These are phyloP conservation scores for Folsomia manolachei DNA, from an alignment of 2,888 invertebrate genomes.

Conservation along the genomic window DNA sequence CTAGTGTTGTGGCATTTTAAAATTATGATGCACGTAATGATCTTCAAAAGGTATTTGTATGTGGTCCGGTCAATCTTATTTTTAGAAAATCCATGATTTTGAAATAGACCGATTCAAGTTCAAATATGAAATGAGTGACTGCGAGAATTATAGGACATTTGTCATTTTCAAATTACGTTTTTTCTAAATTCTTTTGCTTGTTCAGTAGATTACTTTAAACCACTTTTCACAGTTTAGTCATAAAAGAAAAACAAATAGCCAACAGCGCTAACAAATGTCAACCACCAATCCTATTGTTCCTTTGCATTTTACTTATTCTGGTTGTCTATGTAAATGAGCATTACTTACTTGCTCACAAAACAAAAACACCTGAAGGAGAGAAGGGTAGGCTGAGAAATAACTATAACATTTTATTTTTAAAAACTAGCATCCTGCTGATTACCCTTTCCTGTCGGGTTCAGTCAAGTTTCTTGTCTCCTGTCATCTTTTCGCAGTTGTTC, in stretches of 20 bases:
- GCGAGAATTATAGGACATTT: too few species aligned
- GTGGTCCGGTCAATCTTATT: not conserved
- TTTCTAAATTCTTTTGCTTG: too few species aligned
- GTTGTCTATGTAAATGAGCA: not conserved
- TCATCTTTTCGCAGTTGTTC: conserved; percentile 8
- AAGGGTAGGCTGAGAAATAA: too few species aligned
- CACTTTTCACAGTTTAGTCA: not conserved
- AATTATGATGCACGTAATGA: not conserved
- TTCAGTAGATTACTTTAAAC: too few species aligned
- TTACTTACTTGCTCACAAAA: not conserved
- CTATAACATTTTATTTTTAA: not conserved
- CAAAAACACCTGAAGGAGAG: not conserved
- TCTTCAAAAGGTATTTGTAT: too few species aligned
- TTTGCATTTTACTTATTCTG: too few species aligned
- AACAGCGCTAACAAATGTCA: not conserved
- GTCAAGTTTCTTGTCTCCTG: conserved; percentile 5
- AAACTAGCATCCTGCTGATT: conserved; percentile 19
- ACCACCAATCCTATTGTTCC: too few species aligned
- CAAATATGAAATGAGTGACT: too few species aligned
- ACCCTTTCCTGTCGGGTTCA: conserved; percentile 9
- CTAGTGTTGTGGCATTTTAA: not conserved
- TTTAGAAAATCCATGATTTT: too few species aligned
- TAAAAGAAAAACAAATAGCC: not conserved
- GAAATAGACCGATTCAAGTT: too few species aligned
- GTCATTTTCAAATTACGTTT: too few species aligned